phyloP scores from a whole-genome alignment of 1,140 invertebrate genomes.

The Halictus rubicundus region DNA sequence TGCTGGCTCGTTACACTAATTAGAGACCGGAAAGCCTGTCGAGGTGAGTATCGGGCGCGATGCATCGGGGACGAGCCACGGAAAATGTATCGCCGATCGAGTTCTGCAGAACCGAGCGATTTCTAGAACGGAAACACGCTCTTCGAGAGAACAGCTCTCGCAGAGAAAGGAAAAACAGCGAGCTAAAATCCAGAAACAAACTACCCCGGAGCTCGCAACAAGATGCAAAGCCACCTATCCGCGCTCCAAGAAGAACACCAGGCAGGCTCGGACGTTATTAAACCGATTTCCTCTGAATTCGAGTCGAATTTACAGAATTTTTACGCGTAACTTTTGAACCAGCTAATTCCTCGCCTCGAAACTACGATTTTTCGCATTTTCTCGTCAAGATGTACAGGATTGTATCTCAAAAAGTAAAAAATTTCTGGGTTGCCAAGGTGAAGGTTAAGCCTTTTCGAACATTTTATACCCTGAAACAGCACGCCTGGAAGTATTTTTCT shows the following conservation, averaged over 20 bases:
- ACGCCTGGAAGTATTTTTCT: too few relatives aligned
- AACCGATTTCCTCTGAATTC: neutral
- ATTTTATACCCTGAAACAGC: too few relatives aligned
- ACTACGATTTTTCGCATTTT: too few relatives aligned
- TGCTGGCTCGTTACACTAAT: constrained; percentile 52
- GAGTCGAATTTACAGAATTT: too few relatives aligned
- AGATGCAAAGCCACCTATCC: neutral
- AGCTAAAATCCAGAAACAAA: constrained; percentile 15
- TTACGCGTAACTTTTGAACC: too few relatives aligned
- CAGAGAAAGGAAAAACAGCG: neutral
- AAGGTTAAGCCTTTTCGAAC: too few relatives aligned
- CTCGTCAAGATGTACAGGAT: too few relatives aligned
- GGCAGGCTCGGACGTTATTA: neutral
- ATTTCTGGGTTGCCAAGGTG: too few relatives aligned
- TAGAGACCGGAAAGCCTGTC: constrained; percentile 34
- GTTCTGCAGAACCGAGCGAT: neutral
- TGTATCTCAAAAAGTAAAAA: too few relatives aligned
- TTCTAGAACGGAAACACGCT: constrained; percentile 9
- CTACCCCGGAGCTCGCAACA: too few relatives aligned
- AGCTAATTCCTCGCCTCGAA: too few relatives aligned
- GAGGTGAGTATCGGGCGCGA: constrained; percentile 4
- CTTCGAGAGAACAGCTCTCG: neutral
- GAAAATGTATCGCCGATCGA: constrained; percentile 17
- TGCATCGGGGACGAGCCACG: constrained; percentile 15
- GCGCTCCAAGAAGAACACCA: neutral